Evolutionary conservation across 2,113 vertebrate species (phyloP).

Genomic region (Microtus richardsoni): DNA sequence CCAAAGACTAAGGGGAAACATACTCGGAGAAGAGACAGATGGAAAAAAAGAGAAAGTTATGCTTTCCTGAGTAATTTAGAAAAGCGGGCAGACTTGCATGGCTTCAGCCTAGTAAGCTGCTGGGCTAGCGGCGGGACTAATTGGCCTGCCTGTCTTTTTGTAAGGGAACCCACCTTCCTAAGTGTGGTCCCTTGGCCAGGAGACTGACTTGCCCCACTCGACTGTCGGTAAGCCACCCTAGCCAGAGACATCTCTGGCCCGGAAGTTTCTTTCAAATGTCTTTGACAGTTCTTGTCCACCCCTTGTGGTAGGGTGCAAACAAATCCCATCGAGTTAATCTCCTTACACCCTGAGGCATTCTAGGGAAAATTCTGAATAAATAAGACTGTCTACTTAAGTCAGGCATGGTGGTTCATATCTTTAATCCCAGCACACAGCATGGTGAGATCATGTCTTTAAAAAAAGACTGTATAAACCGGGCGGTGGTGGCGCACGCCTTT

Average conservation of each 20-base stretch:
- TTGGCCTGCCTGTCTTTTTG: background rate
- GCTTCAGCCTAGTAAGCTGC: background rate
- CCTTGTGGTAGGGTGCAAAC: background rate
- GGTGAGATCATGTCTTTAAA: background rate
- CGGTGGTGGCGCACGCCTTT: no score
- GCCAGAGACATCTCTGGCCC: background rate
- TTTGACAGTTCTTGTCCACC: background rate
- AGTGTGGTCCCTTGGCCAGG: background rate
- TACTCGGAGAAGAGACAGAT: no score
- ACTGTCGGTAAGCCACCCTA: background rate
- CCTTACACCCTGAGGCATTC: background rate
- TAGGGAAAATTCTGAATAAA: background rate
- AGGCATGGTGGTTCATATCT: background rate
- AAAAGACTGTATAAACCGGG: background rate
- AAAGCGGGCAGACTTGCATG: background rate
- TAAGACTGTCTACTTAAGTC: background rate
- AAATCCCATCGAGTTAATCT: background rate
- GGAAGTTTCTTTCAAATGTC: background rate
- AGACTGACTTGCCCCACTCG: background rate
- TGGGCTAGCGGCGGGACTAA: background rate
- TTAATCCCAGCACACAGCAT: background rate
- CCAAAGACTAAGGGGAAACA: background rate
- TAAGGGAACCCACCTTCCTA: background rate
- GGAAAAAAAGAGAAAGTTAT: background rate
- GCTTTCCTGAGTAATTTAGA: background rate